Evolutionary conservation across 1,140 invertebrate genomes (phyloP).

Genomic region (Pseudomyrmex sp.): DNA sequence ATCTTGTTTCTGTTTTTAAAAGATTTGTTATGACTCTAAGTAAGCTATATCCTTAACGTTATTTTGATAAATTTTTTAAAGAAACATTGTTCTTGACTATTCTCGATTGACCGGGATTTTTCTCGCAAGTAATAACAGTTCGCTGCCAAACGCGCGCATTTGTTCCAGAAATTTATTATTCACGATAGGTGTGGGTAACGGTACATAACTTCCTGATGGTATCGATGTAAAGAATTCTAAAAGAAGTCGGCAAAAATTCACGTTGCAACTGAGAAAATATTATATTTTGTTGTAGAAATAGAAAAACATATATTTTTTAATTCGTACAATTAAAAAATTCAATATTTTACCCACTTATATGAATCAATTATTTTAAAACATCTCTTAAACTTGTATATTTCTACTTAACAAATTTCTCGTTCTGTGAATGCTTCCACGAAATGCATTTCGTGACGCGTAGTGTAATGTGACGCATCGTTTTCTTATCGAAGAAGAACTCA

Average conservation of each 20-base stretch:
- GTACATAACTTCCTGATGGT: constrained; percentile 34
- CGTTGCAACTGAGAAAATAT: background rate
- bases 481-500: constrained; percentile 23
- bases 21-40: background rate
- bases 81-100: background rate
- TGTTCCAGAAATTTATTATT: constrained; percentile 57
- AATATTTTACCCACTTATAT: background rate
- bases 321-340: too few relatives aligned
- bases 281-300: background rate
- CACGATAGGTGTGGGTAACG: constrained; percentile 44
- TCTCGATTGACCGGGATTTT: constrained; percentile 18
- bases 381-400: too few relatives aligned
- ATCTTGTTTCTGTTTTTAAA: background rate
- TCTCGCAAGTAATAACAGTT: constrained; percentile 46
- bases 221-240: constrained; percentile 27
- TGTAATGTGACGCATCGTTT: background rate
- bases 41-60: too few relatives aligned
- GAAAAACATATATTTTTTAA: too few relatives aligned
- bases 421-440: too few relatives aligned
- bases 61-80: too few relatives aligned
- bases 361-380: background rate
- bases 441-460: background rate
- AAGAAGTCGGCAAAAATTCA: background rate
- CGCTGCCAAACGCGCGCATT: constrained; percentile 39
- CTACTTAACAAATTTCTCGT: background rate